Evolutionary conservation across 2,888 invertebrate genomes (phyloP).

Genomic region (Cenopis cana): DNA sequence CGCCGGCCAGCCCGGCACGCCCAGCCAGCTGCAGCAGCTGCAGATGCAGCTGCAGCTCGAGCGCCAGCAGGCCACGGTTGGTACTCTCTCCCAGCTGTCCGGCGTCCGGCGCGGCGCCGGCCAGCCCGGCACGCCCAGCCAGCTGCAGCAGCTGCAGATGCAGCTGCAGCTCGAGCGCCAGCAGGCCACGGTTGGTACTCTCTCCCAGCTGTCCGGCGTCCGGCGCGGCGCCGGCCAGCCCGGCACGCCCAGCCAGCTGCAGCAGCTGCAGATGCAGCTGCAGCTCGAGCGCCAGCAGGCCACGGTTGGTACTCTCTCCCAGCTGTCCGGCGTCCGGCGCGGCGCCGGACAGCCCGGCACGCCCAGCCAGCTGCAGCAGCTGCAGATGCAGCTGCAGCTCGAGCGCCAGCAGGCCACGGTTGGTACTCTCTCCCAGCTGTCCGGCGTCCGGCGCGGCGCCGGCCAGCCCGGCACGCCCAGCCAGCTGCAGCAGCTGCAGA

Average conservation of each 20-base stretch:
- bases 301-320: slow-evolving; percentile 61
- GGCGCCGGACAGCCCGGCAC: slow-evolving; percentile 63
- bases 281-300: slow-evolving; percentile 7
- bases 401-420: slow-evolving; percentile 56
- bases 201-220: slow-evolving; percentile 59
- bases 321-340: slow-evolving; percentile 75
- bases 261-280: slow-evolving; percentile 5
- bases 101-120: slow-evolving; percentile 84
- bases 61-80: slow-evolving; percentile 92
- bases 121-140: slow-evolving; percentile 9
- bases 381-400: slow-evolving; percentile 18
- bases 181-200: slow-evolving; percentile 60
- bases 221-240: slow-evolving; percentile 80
- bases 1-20: slow-evolving; percentile 84
- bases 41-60: slow-evolving; percentile 98
- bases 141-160: slow-evolving; percentile 14
- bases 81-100: slow-evolving; percentile 67
- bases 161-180: slow-evolving; percentile 8
- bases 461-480: slow-evolving; percentile 62
- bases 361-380: slow-evolving; percentile 10
- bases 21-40: slow-evolving; percentile 95
- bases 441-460: slow-evolving; percentile 78
- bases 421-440: slow-evolving; percentile 63
- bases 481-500: slow-evolving; percentile 1
- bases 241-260: slow-evolving; percentile 5